Base-by-base conservation (phyloP, 2,797 vertebrate species). In the Notolabrus celidotus region DNA sequence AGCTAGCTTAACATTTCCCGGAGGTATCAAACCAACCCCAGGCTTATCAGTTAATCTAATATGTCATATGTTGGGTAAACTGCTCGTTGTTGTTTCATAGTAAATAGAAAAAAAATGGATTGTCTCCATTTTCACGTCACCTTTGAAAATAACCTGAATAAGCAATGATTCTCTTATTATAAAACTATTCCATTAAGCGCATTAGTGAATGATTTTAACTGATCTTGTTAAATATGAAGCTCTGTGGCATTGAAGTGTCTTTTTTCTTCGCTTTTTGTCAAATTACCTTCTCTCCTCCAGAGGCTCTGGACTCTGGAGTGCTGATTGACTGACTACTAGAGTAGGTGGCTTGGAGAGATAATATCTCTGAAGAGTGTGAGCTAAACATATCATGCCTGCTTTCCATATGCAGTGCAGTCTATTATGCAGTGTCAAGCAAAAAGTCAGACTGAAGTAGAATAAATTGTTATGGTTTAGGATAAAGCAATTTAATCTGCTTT, bases 371-470 rank as follows among this genome's bases (percentile, higher is more conserved):
- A 72, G 70, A 53, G 58, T 12, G 41, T 55, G 43, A 36, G 42
- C 67, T 60, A 56, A 83, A 76, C 74, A 59, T 53, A 82, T 81
- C 69, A 56, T 31, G 67, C 50, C 76, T 54, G 70, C 62, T 69
- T 50, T 68, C 43, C 49, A 49, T 61, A 63, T 74, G 58, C 68
- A 33, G 52, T n/a, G 34, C 42, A 31, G 31, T 36, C 38, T 56
- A 19, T 59, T 22, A 39, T 22, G 29, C 45, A 29, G 20, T n/a
- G 39, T 71, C 50, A 15, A 38, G 39, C 25, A 29, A 54, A 62
- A 23, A 60, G 31, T 39, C 31, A 7, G n/a, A 66, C 5, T 62
- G 38, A 69, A 34, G 71, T 3, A 38, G 27, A 70, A 79, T 57
- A 59, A 51, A 66, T 47, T 74, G 66, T 67, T 53, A 59, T 57